Evolutionary conservation across 2,888 invertebrate genomes (phyloP), one percentile per base, ranked within the genome.

Genomic region (Anagyrus pseudococci): DNA sequence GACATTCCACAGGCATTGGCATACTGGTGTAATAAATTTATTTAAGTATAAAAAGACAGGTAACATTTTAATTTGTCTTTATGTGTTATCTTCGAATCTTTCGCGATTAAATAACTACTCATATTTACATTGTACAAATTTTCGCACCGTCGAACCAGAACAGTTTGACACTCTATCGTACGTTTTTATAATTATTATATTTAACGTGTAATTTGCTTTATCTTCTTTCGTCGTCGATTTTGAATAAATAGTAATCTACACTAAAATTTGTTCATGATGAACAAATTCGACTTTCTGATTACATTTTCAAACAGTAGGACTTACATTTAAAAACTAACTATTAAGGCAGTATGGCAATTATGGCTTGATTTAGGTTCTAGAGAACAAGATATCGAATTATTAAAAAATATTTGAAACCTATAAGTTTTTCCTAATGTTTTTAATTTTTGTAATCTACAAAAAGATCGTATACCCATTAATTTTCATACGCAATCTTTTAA

Each of bases 331-430:
- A 60, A 74, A 74, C 75, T 73, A 68, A 75, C 76, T 78, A 77
- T 75, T 78, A 78, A 78, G 78, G 78, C 78, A 78, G 76, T 78
- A 77, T 74, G 78, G 78, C 72, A 78, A 77, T 29, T 29, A 29
- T 77, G 75, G 75, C 75, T 76, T 74, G 70, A 71, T 74, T 74
- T 69, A 69, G 47, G 29, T 64, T 65, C 44, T 59, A 43, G 33
- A 57, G 37, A 59, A 59, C 52, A 59, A 64, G 48, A 54, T 22
- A 58, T 29, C n/a, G 57, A 52, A 57, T 57, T n/a, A n/a, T 56
- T 52, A 17, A 57, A 52, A 57, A 52, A 60, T 43, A 49, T 29
- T 22, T 25, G 25, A 4, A 4, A 53, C 25, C 15, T 29, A 13
- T 25, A 19, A 29, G 10, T 29, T 43, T 43, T 50, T 50, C 7